Evolutionary conservation across 2,888 invertebrate genomes (phyloP), one percentile per base, ranked within the genome.

Genomic region (Hypercompe scribonia): DNA sequence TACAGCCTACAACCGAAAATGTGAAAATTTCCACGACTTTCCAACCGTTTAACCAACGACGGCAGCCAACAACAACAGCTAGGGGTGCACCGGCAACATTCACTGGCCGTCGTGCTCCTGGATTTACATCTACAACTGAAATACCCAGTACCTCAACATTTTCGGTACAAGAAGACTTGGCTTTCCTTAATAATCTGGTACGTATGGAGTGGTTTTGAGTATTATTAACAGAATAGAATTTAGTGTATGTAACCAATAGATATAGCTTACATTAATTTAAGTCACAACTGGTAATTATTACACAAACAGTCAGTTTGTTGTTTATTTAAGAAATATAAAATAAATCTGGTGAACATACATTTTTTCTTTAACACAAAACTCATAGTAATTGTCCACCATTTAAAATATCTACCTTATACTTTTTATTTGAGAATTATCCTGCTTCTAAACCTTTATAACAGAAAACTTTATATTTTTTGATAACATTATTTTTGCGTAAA

Each of bases 161-260:
- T 85, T 94, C 96, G 24, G 94, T 95, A 72, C 88, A 94, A 90
- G 96, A 97, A 78, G 97, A 97, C 87, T 90, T 97, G 78, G 96
- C 94, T 61, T 97, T 97, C 86, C 89, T 97, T 34, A 96, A 96
- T 84, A 96, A 96, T 81, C 92, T 97, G 95, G 97, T 97, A 93
- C 90, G 92, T 83, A 50, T 54, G 11, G 15, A 1, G 3, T 63
- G 15, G 28, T 5, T 68, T n/a, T 28, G 36, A 58, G 18, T 31
- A 31, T 61, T 2, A 18, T 4, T 28, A 15, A 58, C 0, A 58
- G 11, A 58, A 58, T n/a, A 58, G 28, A 28, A 46, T 46, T n/a
- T 11, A 24, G 24, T 50, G 8, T 1, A 50, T 24, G 50, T 5
- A 24, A 50, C 10, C 1, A 50, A 24, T 24, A 11, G n/a, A 54